phyloP scores from a whole-genome alignment of 2,797 vertebrate genomes.

The Ptychadena robeensis region DNA sequence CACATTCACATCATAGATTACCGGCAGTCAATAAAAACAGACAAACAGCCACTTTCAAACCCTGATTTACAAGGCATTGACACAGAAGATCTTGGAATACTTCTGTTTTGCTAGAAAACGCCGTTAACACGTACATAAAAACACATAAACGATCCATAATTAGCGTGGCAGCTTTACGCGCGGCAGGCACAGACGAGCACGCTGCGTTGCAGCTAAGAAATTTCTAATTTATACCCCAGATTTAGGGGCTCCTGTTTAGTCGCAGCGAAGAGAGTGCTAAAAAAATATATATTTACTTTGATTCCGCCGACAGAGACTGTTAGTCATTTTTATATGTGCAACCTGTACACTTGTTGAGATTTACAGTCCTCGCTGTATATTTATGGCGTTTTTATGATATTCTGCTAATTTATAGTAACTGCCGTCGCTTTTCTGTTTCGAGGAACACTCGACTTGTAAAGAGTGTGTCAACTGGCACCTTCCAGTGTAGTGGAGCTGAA shows the following conservation, averaged over 20 bases:
- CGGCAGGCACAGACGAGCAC: constrained; percentile 63
- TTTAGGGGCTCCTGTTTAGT: constrained; percentile 70
- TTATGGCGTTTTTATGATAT: constrained; percentile 79
- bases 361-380: constrained; percentile 77
- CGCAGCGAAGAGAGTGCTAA: constrained; percentile 64
- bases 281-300: constrained; percentile 71
- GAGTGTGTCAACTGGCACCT: constrained; percentile 71
- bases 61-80: constrained; percentile 63
- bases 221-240: constrained; percentile 71
- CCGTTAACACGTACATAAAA: constrained; percentile 67
- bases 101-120: constrained; percentile 66
- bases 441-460: constrained; percentile 68
- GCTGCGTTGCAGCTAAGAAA: constrained; percentile 67
- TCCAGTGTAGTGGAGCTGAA: constrained; percentile 70
- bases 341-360: constrained; percentile 75
- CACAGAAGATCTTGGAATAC: constrained; percentile 62
- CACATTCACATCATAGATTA: constrained; percentile 66
- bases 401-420: constrained; percentile 81
- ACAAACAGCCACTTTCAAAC: constrained; percentile 62
- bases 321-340: constrained; percentile 79
- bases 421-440: constrained; percentile 69
- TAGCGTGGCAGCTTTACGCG: constrained; percentile 53
- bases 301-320: constrained; percentile 69
- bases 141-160: constrained; percentile 63
- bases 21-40: constrained; percentile 68